Conservation (phyloP, 2,113 vertebrate genomes). For the Glaucomys volans region DNA sequence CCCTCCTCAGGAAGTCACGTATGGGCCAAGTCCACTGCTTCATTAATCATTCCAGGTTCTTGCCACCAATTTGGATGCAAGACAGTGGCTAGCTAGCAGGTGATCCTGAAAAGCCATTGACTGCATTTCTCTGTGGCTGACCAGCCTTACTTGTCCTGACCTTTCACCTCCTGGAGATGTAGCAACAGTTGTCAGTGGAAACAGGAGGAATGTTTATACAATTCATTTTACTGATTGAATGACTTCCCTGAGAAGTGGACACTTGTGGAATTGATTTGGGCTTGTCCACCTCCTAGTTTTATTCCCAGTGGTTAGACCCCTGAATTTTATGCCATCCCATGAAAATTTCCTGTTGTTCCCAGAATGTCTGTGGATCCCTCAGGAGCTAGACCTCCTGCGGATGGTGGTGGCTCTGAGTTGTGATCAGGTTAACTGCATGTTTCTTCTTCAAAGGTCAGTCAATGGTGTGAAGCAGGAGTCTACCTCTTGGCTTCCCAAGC, state of each 20-base stretch:
- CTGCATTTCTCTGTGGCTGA: neutral
- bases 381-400: neutral
- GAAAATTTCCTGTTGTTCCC: neutral
- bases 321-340: neutral
- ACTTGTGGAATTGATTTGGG: neutral
- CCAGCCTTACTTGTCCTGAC: neutral
- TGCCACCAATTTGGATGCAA: neutral
- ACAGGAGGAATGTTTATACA: neutral
- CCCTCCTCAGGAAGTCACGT: neutral
- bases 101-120: neutral
- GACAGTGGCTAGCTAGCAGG: neutral
- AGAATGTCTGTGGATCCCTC: neutral
- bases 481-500: conserved; percentile 97
- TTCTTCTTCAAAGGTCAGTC: conserved; percentile 90
- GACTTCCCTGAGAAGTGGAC: neutral
- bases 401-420: neutral
- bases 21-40: neutral
- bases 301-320: neutral
- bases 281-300: neutral
- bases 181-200: neutral
- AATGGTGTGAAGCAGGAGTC: conserved; percentile 96
- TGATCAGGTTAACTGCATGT: neutral
- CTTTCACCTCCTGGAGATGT: neutral
- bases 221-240: neutral
- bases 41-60: neutral